Evolutionary conservation across 1,140 invertebrate species (phyloP), one percentile per base, ranked within the genome.

Genomic region (Hermatobates lingyangjiaoensis): DNA sequence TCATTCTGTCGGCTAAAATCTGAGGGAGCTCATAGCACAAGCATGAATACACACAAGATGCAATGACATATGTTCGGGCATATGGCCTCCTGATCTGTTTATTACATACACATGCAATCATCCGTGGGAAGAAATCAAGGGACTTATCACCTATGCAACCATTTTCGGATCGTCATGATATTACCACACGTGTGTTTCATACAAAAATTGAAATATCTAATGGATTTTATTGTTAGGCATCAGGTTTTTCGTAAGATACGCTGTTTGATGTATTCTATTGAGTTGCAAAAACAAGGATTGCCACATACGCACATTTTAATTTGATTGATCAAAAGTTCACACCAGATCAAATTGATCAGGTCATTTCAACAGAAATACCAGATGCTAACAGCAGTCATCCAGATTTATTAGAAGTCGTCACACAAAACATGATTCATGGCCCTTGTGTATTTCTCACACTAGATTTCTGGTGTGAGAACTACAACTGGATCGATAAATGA

Each of bases 261-360:
- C n/a, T 64, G 64, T 26, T 62, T 57, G 30, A 57, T 68, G 53
- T 66, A 66, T 52, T 55, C 61, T 21, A 59, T 71, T 18, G 69
- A 73, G 57, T 73, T 64, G 55, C 70, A 73, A 58, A 73, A 74
- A 58, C 58, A 68, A 53, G 68, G 71, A 68, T 45, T 68, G 10
- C 66, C 59, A 34, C 56, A 59, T 54, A 55, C 53, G 21, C 68
- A 70, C 64, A 42, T 50, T 57, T 56, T 71, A 5, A 42, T 59
- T 51, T 57, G 57, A 56, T 52, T 59, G 23, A 26, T 28, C 40
- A 56, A 18, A 55, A 54, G 57, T 57, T 57, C 15, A 30, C 10
- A 15, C 30, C 53, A 45, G 48, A 60, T 52, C 40, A 59, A 49
- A 58, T 60, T 45, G 55, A 60, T 53, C 53, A 26, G 30, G 46